phyloP scores from a whole-genome alignment of 2,888 invertebrate species.

The Carpatolechia fugitivella region DNA sequence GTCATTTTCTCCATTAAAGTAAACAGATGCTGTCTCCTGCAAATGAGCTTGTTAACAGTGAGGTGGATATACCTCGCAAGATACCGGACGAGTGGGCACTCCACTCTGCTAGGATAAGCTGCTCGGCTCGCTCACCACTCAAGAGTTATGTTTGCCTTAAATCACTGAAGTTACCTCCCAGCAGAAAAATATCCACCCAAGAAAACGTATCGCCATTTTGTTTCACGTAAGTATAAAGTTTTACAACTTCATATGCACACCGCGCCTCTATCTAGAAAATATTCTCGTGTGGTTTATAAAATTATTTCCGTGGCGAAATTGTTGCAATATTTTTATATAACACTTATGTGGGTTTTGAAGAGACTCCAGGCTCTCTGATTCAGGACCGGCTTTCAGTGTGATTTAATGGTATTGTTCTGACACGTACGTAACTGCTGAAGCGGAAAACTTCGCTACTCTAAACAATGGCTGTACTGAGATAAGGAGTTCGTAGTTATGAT shows the following conservation, averaged over 20 bases:
- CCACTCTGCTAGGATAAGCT: conserved; percentile 2
- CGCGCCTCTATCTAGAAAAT: conserved; percentile 23
- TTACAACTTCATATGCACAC: conserved; percentile 31
- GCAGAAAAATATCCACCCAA: conserved; percentile 24
- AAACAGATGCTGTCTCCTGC: not conserved
- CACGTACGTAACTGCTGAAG: conserved; percentile 7
- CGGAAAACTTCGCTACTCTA: conserved; percentile 10
- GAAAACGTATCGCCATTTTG: conserved; percentile 36
- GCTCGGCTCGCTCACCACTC: conserved; percentile 19
- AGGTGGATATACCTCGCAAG: not conserved
- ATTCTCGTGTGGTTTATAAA: conserved; percentile 19
- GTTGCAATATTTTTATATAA: conserved; percentile 15
- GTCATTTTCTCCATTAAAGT: too few relatives aligned
- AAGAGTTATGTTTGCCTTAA: conserved; percentile 29
- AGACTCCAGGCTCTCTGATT: conserved; percentile 2
- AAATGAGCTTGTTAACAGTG: conserved; percentile 14
- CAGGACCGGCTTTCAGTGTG: conserved; percentile 7
- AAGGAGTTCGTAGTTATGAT: conserved; percentile 5
- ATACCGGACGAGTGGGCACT: conserved; percentile 9
- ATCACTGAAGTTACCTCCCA: conserved; percentile 28
- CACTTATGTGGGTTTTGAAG: conserved; percentile 12
- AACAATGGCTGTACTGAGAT: conserved; percentile 9
- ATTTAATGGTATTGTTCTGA: conserved; percentile 18
- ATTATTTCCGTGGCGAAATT: conserved; percentile 20
- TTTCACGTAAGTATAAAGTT: conserved; percentile 33